Evolutionary conservation across 2,797 vertebrate genomes (phyloP), one percentile per base, ranked within the genome.

Genomic region (Parotocinclus haroldoi): DNA sequence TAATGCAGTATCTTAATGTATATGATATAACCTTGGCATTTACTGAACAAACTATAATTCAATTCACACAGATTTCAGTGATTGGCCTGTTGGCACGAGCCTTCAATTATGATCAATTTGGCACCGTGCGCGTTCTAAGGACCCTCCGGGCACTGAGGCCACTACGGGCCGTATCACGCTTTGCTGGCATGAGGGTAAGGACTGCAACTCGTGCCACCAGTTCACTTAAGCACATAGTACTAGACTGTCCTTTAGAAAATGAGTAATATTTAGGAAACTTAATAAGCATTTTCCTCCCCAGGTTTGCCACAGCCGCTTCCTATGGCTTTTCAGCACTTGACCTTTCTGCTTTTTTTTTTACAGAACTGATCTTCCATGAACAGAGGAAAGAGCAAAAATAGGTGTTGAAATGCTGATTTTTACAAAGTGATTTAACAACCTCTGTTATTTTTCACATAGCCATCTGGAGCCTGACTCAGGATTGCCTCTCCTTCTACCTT

Each of bases 131-230:
- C 72, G 91, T 92, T 67, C 87, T 97, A 70, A 87, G 94, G 84
- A 97, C 91, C 0, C 76, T 97, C 0, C 83, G 92, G 76, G 94
- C 94, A 0, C 64, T 97, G 54, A 90, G 94, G 61, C 95, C 95
- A 19, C 91, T 96, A 37, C 89, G 95, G 63, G 92, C 93, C 0
- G 84, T 91, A 71, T 93, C 94, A 75, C 91, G 93, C 80, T 95
- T 97, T 81, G 93, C 95, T 83, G 95, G 94, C 75, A 95, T 96
- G 84, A 93, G 92, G 94, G 95, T 97, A 91, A 89, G 85, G 68
- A 70, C 55, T 44, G 51, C 58, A 14, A 60, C 14, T 42, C 42
- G 51, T 39, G 13, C 49, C 56, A 27, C 61, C 6, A 39, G 54
- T 37, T 46, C 27, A 12, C 16, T 52, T 53, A 17, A 58, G 27